Evolutionary conservation across 1,140 invertebrate genomes (phyloP), one percentile per base, ranked within the genome.

Genomic region (Drosophila micromelanica): DNA sequence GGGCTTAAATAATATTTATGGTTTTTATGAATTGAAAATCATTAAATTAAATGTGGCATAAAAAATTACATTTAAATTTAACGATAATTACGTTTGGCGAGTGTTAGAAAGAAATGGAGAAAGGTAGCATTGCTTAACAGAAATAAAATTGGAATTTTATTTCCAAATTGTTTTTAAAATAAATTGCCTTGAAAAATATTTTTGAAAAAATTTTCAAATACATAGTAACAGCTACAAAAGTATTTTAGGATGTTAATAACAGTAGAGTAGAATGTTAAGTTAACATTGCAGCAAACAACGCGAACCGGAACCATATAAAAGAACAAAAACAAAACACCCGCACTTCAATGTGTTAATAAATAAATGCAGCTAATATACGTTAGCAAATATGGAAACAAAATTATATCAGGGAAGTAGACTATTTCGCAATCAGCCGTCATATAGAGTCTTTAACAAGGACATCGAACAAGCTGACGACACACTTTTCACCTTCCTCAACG

Each of bases 371-470:
- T 5, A n/a, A 20, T 35, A 40, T 32, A 49, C 17, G 5, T 11
- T 20, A 38, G 23, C 6, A 5, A 17, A 15, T 2, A 84, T 78
- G 64, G 76, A 75, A 17, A 7, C 61, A 0, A n/a, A 6, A 3
- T 42, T 80, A 38, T 63, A 76, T 30, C 35, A 62, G 27, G 78
- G 82, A 57, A 43, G 55, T 12, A 0, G 6, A 5, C 38, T 64
- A 27, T 87, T 87, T 42, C 72, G 42, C 2, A 71, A 84, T 38
- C 72, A 87, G 27, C 84, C 84, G 0, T 84, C 84, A 1, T 84
- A 69, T 20, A 89, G 40, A n/a, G 27, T 46, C 5, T 87, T 89
- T 5, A 89, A 74, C 38, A 89, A 67, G 56, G 62, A 72, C 0
- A 54, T 87, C 6, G 84, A 84, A n/a, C 3, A 68, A 32, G 32